Evolutionary conservation across 2,888 invertebrate species (phyloP).

Genomic region (Agonum fuliginosum): DNA sequence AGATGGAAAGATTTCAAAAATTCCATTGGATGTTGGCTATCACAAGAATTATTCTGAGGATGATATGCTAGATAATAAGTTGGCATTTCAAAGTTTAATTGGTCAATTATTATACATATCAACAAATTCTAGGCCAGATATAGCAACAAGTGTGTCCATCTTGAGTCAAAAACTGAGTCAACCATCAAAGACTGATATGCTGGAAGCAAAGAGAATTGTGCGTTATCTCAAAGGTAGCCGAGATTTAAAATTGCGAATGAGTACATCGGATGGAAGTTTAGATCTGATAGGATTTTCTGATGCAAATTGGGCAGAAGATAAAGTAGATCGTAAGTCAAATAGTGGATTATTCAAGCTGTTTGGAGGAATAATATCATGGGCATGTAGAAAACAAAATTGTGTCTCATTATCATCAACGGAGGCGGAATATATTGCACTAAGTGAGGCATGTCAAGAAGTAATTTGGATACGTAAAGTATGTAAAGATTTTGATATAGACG

Average conservation of each 20-base stretch:
- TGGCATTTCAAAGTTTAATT: no score
- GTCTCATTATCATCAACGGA: conserved; percentile 60
- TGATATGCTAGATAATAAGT: no score
- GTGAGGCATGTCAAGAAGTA: conserved; percentile 45
- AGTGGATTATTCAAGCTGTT: conserved; percentile 63
- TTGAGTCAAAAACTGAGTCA: neutral
- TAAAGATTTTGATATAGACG: neutral
- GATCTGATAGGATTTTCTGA: conserved; percentile 64
- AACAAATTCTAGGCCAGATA: no score
- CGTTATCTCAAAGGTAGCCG: conserved; percentile 63
- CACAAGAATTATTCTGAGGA: no score
- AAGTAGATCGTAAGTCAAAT: conserved; percentile 64
- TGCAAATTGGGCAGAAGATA: conserved; percentile 66
- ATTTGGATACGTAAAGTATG: conserved; percentile 11
- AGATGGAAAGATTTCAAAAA: no score
- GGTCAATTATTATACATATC: no score
- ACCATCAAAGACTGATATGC: neutral
- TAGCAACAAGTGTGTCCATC: no score
- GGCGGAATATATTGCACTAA: conserved; percentile 56
- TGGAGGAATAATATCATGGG: conserved; percentile 64
- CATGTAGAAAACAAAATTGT: conserved; percentile 63
- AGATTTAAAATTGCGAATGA: conserved; percentile 55
- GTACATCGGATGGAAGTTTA: neutral
- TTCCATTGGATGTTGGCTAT: no score
- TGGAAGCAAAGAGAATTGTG: conserved; percentile 63